phyloP scores from a whole-genome alignment of 1,140 invertebrate species.

The Drosophila virilis region DNA sequence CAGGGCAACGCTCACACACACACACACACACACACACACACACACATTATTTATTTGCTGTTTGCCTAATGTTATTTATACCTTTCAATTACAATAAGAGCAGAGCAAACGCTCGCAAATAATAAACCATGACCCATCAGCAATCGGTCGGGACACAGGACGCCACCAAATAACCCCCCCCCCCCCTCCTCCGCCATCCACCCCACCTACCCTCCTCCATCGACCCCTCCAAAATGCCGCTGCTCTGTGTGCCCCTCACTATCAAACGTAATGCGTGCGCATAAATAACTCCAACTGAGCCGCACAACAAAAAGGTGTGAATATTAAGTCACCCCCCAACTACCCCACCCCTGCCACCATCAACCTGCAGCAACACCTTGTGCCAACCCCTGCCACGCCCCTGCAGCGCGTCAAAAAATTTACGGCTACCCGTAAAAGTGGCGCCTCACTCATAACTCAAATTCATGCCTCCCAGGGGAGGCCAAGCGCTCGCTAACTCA shows the following conservation, averaged over 20 bases:
- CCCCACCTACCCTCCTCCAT: no score
- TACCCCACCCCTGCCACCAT: not conserved
- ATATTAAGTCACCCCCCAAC: conserved; percentile 64
- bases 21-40: conserved; percentile 53
- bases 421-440: conserved; percentile 77
- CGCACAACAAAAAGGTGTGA: conserved; percentile 68
- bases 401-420: conserved; percentile 64
- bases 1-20: conserved; percentile 43
- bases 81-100: conserved; percentile 81
- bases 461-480: conserved; percentile 77
- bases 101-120: conserved; percentile 52
- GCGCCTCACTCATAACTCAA: conserved; percentile 77
- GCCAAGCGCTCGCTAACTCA: conserved; percentile 54
- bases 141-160: conserved; percentile 59
- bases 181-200: no score
- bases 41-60: conserved; percentile 80
- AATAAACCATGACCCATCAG: conserved; percentile 77
- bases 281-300: conserved; percentile 68
- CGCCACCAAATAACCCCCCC: not conserved
- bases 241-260: conserved; percentile 53
- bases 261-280: conserved; percentile 76
- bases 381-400: not conserved
- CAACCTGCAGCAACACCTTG: conserved; percentile 6
- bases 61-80: conserved; percentile 83
- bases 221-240: not conserved